Percentiles rank a stretch among this genome's conserved stretches.
Conservation (phyloP, 2,797 vertebrate species). For the Eulemur coronatus region DNA sequence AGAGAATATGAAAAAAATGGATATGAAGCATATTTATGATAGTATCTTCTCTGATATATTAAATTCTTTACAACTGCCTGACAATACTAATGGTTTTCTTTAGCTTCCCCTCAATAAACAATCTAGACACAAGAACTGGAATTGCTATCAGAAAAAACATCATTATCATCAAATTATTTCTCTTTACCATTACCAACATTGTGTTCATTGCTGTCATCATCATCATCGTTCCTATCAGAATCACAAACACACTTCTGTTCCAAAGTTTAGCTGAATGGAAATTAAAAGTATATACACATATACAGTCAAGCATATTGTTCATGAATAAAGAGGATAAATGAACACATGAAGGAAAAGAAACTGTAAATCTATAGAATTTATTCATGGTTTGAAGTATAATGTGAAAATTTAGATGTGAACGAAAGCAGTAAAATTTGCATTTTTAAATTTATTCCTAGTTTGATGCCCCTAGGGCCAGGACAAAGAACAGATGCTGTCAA, state of each 20-base stretch:
- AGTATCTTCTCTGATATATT: background rate
- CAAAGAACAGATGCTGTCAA: conserved; percentile 80
- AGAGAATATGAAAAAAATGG: background rate
- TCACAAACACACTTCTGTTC: background rate
- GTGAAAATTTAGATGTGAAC: too few species aligned
- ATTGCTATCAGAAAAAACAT: background rate
- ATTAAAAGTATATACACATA: background rate
- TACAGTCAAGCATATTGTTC: background rate
- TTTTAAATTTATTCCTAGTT: conserved; percentile 77
- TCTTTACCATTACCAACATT: background rate
- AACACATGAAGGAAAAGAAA: conserved; percentile 1
- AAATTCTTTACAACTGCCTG: background rate
- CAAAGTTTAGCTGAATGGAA: background rate
- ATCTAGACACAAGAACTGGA: background rate
- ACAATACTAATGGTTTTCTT: background rate
- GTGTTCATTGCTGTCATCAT: background rate
- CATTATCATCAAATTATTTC: background rate
- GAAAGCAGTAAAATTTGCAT: conserved; percentile 77
- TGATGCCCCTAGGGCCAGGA: conserved; percentile 66
- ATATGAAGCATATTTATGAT: background rate
- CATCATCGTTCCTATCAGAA: background rate
- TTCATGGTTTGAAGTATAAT: conserved; percentile 62
- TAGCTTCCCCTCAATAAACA: background rate
- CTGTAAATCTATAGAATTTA: conserved; percentile 64
- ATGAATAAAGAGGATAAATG: conserved; percentile 53